Evolutionary conservation across 2,888 invertebrate species (phyloP).

Genomic region (Napeogenes sylphis): DNA sequence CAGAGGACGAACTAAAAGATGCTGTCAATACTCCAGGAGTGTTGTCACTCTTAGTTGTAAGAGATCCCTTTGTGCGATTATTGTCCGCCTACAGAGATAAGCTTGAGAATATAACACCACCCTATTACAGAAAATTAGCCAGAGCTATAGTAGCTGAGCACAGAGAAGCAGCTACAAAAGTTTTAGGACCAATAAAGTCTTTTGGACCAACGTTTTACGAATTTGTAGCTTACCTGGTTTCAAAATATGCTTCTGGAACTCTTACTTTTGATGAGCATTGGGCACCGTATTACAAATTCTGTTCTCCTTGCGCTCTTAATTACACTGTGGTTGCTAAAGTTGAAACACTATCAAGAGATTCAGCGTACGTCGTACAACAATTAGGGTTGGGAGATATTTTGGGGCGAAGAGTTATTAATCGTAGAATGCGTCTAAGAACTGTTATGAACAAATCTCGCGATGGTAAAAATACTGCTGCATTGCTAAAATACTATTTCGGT

Average conservation of each 20-base stretch:
- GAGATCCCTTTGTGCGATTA: slow-evolving; percentile 85
- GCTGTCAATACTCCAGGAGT: slow-evolving; percentile 79
- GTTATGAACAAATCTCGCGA: slow-evolving; percentile 75
- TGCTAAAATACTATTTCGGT: slow-evolving; percentile 73
- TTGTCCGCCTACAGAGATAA: slow-evolving; percentile 86
- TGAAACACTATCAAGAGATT: slow-evolving; percentile 79
- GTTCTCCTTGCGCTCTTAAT: slow-evolving; percentile 81
- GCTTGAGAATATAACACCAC: slow-evolving; percentile 83
- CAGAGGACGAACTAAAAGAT: slow-evolving; percentile 77
- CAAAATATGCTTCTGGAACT: slow-evolving; percentile 75
- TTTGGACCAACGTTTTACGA: slow-evolving; percentile 82
- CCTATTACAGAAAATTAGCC: slow-evolving; percentile 83
- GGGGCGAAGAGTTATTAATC: slow-evolving; percentile 65
- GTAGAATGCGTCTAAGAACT: slow-evolving; percentile 71
- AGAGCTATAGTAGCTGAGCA: slow-evolving; percentile 80
- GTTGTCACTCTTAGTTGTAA: slow-evolving; percentile 81
- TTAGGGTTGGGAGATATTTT: slow-evolving; percentile 76
- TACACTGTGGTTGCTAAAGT: slow-evolving; percentile 81
- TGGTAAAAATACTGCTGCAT: slow-evolving; percentile 64
- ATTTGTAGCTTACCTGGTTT: slow-evolving; percentile 82
- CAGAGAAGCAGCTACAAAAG: slow-evolving; percentile 58
- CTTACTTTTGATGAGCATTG: slow-evolving; percentile 80
- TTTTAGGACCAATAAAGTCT: slow-evolving; percentile 56
- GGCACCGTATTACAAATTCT: slow-evolving; percentile 81
- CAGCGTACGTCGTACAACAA: slow-evolving; percentile 78